These are phyloP conservation scores for Platyura marginata DNA, from an alignment of 1,140 invertebrate genomes.

Conservation along the genomic window DNA sequence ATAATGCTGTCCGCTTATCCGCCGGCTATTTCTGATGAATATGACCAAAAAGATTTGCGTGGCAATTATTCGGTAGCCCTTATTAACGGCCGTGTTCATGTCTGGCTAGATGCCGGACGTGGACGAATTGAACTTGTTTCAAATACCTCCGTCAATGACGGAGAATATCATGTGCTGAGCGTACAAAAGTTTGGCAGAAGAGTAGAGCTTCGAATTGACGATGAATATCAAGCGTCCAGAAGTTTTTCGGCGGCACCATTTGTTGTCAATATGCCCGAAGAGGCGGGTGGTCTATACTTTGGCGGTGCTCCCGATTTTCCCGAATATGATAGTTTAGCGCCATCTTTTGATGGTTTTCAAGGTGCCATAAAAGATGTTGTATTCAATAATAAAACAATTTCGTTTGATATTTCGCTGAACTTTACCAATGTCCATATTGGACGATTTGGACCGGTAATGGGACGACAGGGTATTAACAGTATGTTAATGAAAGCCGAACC, in stretches of 20 bases:
- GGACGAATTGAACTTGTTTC: constrained; percentile 37
- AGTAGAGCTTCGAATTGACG: constrained; percentile 48
- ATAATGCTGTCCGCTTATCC: constrained; percentile 54
- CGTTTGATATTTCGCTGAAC: constrained; percentile 39
- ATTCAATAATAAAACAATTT: constrained; percentile 50
- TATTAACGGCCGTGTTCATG: constrained; percentile 40
- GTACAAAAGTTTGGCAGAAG: constrained; percentile 30
- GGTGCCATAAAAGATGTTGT: constrained; percentile 67
- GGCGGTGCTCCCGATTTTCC: constrained; percentile 21
- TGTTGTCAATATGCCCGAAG: constrained; percentile 28
- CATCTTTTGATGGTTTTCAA: constrained; percentile 35
- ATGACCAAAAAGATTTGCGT: constrained; percentile 21
- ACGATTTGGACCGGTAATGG: constrained; percentile 35
- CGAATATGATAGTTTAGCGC: constrained; percentile 14
- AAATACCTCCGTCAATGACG: constrained; percentile 40
- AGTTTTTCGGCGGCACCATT: constrained; percentile 30
- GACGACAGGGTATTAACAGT: constrained; percentile 27
- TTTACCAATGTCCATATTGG: constrained; percentile 58
- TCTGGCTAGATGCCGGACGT: constrained; percentile 41
- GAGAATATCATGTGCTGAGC: constrained; percentile 37
- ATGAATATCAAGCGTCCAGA: constrained; percentile 32
- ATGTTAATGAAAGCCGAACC: constrained; percentile 24
- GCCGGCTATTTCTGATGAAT: constrained; percentile 28
- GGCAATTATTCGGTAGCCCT: constrained; percentile 51
- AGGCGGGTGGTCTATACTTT: constrained; percentile 25